Conservation (phyloP, 2,113 vertebrate genomes). For the Tautogolabrus adspersus region DNA sequence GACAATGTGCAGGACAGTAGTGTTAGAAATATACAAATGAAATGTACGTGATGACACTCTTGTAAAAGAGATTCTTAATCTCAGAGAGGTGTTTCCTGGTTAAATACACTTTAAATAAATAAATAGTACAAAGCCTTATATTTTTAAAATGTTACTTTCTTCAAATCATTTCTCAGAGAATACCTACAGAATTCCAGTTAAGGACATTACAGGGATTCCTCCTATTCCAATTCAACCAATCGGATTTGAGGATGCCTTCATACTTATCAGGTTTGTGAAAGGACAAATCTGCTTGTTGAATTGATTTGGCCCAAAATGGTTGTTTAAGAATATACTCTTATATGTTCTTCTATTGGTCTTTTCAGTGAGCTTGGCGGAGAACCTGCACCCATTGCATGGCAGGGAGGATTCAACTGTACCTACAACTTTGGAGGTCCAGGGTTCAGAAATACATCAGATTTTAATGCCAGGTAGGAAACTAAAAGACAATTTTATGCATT, state of each 20-base stretch:
- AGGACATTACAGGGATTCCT: slow-evolving; percentile 80
- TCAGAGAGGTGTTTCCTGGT: too few species aligned
- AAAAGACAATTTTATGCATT: neutral
- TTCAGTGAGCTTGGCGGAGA: slow-evolving; percentile 82
- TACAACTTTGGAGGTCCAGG: slow-evolving; percentile 88
- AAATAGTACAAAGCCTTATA: too few species aligned
- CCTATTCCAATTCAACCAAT: slow-evolving; percentile 92
- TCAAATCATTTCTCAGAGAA: slow-evolving; percentile 64
- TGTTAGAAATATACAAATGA: slow-evolving; percentile 1
- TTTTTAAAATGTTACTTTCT: neutral
- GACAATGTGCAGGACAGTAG: neutral
- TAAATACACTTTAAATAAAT: too few species aligned
- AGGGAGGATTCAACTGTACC: slow-evolving; percentile 85
- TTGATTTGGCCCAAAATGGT: neutral
- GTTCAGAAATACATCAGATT: slow-evolving; percentile 73
- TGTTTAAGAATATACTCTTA: neutral
- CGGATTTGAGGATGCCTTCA: slow-evolving; percentile 87
- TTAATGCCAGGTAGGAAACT: slow-evolving; percentile 66
- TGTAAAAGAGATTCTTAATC: too few species aligned
- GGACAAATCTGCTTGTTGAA: neutral
- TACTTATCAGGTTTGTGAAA: slow-evolving; percentile 87
- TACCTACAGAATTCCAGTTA: slow-evolving; percentile 81
- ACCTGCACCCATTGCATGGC: slow-evolving; percentile 74
- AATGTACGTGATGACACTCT: too few species aligned
- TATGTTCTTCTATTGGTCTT: neutral